Evolutionary conservation across 2,797 vertebrate species (phyloP), one percentile per base, ranked within the genome.

Genomic region (Dryobates pubescens): DNA sequence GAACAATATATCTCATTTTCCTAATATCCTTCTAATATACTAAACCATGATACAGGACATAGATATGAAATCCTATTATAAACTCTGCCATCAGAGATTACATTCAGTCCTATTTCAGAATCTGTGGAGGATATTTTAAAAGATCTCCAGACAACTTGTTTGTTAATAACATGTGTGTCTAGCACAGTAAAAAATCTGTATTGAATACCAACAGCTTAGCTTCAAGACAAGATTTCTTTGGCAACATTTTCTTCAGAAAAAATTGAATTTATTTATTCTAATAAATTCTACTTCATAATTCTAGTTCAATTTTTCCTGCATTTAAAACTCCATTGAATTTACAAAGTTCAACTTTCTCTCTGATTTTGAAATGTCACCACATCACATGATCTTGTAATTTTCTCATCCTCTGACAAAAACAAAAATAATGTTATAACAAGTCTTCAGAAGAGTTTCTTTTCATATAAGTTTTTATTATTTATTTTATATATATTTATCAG

Each of bases 161-260:
- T 68, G 15, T 6, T 61, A 13, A 51, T 53, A 38, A 47, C 3
- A 0, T 2, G 0, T 27, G 34, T 59, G 29, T 10, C n/a, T 63
- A 82, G 5, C 3, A 32, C 16, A 1, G 5, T 12, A 83, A 94
- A 94, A 88, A 65, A 49, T 3, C 45, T 74, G 4, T 5, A 61
- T 27, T 26, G 11, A 62, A 73, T 30, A 45, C 17, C n/a, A 73
- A 32, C 9, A 74, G 8, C 4, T 30, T 7, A 38, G 5, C 12
- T 81, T 74, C 26, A 67, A 54, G 15, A 61, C 6, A 54, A 70
- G 5, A 70, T 29, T 4, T 17, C 5, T 83, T 59, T 20, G 74
- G 16, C 7, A 30, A 47, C 3, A 5, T 22, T 43, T 83, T 75
- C 34, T 80, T 47, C 9, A 68, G 53, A 16, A 73, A 59, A 72